These are phyloP conservation scores for Megalops atlanticus DNA, from an alignment of 2,113 vertebrate genomes.

Conservation along the genomic window DNA sequence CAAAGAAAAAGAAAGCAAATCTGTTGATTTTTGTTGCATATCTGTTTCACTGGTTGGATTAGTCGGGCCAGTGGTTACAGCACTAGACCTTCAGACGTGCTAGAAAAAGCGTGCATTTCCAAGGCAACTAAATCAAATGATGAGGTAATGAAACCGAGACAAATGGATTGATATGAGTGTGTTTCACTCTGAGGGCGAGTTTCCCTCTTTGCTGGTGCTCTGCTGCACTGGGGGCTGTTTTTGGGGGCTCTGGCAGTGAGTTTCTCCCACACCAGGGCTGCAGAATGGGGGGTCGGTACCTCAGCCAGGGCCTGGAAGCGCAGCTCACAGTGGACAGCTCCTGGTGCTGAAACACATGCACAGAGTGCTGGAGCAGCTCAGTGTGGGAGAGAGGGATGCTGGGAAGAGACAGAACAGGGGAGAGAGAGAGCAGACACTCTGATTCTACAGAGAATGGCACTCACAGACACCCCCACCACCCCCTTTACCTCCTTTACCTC, in stretches of 20 bases:
- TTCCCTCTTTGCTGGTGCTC: neutral
- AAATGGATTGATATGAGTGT: neutral
- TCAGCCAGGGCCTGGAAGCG: constrained; percentile 44
- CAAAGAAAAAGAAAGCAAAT: neutral
- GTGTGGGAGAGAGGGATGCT: neutral
- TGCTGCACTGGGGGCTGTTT: constrained; percentile 20
- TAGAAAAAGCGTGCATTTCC: neutral
- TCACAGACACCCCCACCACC: too few species aligned
- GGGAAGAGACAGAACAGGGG: neutral
- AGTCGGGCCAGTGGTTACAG: neutral
- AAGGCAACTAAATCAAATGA: neutral
- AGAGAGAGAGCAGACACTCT: too few species aligned
- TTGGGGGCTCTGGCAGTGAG: constrained; percentile 39
- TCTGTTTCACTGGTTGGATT: neutral
- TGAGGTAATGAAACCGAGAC: neutral
- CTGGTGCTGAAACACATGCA: constrained; percentile 72
- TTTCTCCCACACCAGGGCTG: constrained; percentile 44
- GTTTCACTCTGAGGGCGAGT: constrained; percentile 18
- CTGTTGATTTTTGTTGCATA: neutral
- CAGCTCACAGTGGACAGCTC: constrained; percentile 71
- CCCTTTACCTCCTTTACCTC: too few species aligned
- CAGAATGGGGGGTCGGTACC: constrained; percentile 38
- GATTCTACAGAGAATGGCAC: too few species aligned
- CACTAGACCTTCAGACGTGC: neutral
- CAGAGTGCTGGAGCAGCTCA: neutral